phyloP scores from a whole-genome alignment of 2,888 invertebrate species.

The Cerastis leucographa region DNA sequence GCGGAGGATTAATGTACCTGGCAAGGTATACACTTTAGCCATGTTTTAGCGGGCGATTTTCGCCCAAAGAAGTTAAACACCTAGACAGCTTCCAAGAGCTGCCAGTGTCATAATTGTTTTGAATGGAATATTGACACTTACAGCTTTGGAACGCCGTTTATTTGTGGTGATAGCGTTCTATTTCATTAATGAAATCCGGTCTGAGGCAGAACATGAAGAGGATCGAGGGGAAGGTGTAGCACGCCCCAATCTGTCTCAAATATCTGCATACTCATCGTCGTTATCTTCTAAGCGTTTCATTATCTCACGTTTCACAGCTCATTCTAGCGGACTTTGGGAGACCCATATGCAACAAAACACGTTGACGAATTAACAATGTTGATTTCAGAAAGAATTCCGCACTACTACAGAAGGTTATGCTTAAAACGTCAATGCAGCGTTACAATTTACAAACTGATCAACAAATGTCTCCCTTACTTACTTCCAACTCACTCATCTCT shows the following conservation, averaged over 20 bases:
- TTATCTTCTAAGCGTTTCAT: neutral
- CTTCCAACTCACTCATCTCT: slow-evolving; percentile 3
- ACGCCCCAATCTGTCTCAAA: neutral
- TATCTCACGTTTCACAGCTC: neutral
- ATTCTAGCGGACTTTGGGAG: neutral
- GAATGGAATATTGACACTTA: neutral
- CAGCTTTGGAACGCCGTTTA: neutral
- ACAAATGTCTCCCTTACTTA: slow-evolving; percentile 12
- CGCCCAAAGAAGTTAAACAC: neutral
- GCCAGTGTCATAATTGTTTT: neutral
- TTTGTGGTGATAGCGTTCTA: neutral
- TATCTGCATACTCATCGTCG: neutral
- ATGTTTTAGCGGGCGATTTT: neutral
- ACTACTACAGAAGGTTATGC: neutral
- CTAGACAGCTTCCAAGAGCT: neutral
- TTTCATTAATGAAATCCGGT: neutral
- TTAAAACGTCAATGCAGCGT: neutral
- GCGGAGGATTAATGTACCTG: neutral
- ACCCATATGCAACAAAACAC: neutral
- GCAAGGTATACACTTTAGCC: neutral
- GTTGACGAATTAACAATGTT: neutral
- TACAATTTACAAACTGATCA: slow-evolving; percentile 16
- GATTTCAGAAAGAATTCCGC: neutral
- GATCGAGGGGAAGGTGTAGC: neutral
- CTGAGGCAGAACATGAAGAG: neutral